A percentile compares a stretch with the other conserved stretches of the same genome.
phyloP scores from a whole-genome alignment of 2,888 invertebrate genomes.

The Petrolisthes manimaculis region DNA sequence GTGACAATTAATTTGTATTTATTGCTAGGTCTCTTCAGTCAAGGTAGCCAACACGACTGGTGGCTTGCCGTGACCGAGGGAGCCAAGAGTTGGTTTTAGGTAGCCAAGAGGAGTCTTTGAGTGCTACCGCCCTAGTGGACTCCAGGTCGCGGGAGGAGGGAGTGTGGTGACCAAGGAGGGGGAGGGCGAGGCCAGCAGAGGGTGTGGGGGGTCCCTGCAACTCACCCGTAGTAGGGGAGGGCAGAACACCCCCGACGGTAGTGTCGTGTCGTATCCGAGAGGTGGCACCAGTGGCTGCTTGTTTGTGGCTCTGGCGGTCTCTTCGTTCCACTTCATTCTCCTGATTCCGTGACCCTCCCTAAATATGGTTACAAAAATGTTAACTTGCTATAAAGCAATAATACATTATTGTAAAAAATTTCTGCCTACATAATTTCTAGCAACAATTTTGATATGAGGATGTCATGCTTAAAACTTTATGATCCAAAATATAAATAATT shows the following conservation, averaged over 20 bases:
- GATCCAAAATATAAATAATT: no score
- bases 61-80: constrained; percentile 36
- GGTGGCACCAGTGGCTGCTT: constrained; percentile 62
- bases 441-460: no score
- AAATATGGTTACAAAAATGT: not conserved
- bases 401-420: no score
- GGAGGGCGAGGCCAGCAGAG: constrained; percentile 27
- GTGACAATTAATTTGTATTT: no score
- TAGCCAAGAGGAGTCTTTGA: constrained; percentile 40
- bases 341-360: constrained; percentile 63
- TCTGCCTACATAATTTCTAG: no score
- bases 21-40: not conserved
- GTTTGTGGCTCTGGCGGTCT: constrained; percentile 59
- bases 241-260: constrained; percentile 62
- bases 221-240: constrained; percentile 62
- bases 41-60: constrained; percentile 38
- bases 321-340: constrained; percentile 60
- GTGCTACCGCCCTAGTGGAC: constrained; percentile 28
- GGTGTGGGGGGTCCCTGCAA: constrained; percentile 32
- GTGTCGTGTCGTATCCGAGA: constrained; percentile 64
- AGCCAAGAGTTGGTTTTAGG: constrained; percentile 41
- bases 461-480: not conserved
- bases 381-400: no score
- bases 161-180: constrained; percentile 36
- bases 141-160: constrained; percentile 40